These are phyloP conservation scores for Byasa hedistus DNA, from an alignment of 2,888 invertebrate genomes.

Conservation along the genomic window DNA sequence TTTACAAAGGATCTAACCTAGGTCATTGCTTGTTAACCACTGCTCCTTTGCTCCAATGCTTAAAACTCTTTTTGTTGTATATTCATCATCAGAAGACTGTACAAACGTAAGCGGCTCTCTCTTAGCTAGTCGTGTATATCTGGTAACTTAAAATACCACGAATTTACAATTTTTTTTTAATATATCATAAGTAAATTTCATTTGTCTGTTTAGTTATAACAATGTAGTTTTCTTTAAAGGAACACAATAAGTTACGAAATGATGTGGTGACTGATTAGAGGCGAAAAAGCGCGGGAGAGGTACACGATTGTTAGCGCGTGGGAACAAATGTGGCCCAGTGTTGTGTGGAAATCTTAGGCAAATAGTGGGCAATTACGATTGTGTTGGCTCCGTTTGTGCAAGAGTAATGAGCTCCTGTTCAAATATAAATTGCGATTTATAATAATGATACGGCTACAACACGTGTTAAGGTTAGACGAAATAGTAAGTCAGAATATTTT, in stretches of 20 bases:
- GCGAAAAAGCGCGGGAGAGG: constrained; percentile 54
- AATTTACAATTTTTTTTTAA: no score
- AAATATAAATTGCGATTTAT: constrained; percentile 23
- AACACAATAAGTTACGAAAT: constrained; percentile 67
- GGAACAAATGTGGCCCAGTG: constrained; percentile 45
- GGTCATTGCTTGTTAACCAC: no score
- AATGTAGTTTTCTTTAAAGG: constrained; percentile 47
- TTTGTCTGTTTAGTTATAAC: constrained; percentile 41
- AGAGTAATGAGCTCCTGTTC: constrained; percentile 25
- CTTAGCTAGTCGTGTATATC: no score
- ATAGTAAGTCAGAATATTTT: no score
- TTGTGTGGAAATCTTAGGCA: constrained; percentile 37
- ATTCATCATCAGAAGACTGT: no score
- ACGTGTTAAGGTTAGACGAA: background rate
- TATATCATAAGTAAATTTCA: no score
- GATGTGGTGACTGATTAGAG: constrained; percentile 57
- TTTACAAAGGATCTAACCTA: no score
- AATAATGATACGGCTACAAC: background rate
- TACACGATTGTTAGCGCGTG: constrained; percentile 57
- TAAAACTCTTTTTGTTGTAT: no score
- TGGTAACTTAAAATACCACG: no score
- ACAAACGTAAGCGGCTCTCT: no score
- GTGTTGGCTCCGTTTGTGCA: constrained; percentile 30
- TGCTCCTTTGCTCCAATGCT: no score
- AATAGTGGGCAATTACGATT: constrained; percentile 30